Conservation (phyloP, 2,113 vertebrate genomes). For the Malurus alboscapulatus region DNA sequence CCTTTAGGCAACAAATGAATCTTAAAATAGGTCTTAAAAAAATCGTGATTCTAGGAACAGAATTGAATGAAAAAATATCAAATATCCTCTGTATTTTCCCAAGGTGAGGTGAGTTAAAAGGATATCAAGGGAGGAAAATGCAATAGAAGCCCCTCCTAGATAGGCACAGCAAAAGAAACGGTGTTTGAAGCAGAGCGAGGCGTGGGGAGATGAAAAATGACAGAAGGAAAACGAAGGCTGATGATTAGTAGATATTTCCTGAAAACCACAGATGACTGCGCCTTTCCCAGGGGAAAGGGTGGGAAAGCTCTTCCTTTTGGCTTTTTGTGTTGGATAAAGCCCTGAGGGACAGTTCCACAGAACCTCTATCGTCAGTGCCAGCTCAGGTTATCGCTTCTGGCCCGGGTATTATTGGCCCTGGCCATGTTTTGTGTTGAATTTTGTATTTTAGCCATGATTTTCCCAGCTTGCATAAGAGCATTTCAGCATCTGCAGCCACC, state of each 20-base stretch:
- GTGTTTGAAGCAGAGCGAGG: background rate
- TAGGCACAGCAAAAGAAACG: background rate
- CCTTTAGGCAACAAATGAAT: background rate
- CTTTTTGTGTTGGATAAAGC: background rate
- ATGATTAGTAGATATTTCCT: slow-evolving; percentile 27
- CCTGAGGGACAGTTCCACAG: background rate
- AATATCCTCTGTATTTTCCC: background rate
- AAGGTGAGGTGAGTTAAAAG: background rate
- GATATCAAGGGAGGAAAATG: background rate
- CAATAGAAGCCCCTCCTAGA: background rate
- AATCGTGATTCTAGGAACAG: background rate
- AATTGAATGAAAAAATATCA: background rate
- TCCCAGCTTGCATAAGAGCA: background rate
- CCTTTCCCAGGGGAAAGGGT: slow-evolving; percentile 57
- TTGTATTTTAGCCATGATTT: background rate
- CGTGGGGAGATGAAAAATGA: slow-evolving; percentile 37
- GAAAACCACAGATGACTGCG: background rate
- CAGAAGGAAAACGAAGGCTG: slow-evolving; percentile 26
- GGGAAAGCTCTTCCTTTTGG: slow-evolving; percentile 38
- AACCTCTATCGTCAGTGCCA: background rate
- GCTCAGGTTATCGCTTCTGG: background rate
- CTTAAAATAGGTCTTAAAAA: background rate
- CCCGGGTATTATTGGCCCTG: background rate
- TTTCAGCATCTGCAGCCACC: background rate
- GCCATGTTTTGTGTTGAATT: fast-evolving